Conservation (phyloP, 2,888 invertebrate species). For the Drosophila buzzatii region DNA sequence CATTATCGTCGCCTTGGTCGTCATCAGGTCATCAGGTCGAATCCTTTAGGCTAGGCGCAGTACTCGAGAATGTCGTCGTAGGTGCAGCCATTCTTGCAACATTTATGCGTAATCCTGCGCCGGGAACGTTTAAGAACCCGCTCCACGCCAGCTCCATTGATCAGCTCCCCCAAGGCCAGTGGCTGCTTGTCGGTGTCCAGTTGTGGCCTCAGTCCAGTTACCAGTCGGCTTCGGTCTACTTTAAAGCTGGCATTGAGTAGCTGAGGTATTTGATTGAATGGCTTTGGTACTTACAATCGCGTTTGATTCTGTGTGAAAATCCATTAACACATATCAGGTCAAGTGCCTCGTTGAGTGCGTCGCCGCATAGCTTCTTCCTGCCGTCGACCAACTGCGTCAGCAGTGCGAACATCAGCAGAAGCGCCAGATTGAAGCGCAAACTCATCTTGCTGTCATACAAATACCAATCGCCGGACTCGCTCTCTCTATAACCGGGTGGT, state of each 20-base stretch:
- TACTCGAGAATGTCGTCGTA: conserved; percentile 69
- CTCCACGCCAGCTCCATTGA: conserved; percentile 12
- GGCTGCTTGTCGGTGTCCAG: conserved; percentile 25
- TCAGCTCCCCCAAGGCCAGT: neutral
- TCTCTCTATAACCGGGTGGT: conserved; percentile 27
- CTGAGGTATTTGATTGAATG: neutral
- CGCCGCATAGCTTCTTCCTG: conserved; percentile 67
- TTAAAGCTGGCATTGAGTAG: conserved; percentile 38
- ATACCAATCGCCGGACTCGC: conserved; percentile 1
- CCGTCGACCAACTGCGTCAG: conserved; percentile 55
- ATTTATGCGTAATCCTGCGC: conserved; percentile 63
- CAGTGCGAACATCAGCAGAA: conserved; percentile 60
- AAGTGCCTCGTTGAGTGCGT: conserved; percentile 63
- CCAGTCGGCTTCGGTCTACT: conserved; percentile 37
- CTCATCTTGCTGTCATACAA: conserved; percentile 59
- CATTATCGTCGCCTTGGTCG: neutral
- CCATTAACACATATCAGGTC: conserved; percentile 71
- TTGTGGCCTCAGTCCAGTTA: conserved; percentile 33
- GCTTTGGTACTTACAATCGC: conserved; percentile 65
- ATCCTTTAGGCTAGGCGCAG: conserved; percentile 51
- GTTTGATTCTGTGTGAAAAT: conserved; percentile 54
- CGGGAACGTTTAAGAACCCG: conserved; percentile 56
- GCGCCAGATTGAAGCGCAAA: conserved; percentile 47
- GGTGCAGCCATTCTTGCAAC: conserved; percentile 70
- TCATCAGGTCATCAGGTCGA: neutral